These are phyloP conservation scores for Cephus rjabovi DNA, from an alignment of 2,888 invertebrate species.

Conservation along the genomic window DNA sequence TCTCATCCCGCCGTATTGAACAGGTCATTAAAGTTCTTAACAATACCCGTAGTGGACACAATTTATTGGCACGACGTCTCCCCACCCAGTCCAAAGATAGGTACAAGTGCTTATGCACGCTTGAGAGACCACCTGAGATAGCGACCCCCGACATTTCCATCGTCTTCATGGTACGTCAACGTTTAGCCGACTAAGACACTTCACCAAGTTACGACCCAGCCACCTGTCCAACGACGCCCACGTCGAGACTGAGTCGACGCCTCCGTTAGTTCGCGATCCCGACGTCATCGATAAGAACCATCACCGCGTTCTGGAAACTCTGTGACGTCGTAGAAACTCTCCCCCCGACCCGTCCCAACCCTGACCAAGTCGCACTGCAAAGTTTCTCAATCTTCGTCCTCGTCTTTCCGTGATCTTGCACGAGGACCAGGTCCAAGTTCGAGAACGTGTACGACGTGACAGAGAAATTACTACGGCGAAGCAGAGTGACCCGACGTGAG, in stretches of 20 bases:
- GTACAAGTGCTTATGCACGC: neutral
- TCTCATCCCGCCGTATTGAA: neutral
- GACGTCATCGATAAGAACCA: neutral
- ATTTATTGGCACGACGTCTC: neutral
- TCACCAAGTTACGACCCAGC: neutral
- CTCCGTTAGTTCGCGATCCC: neutral
- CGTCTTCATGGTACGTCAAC: neutral
- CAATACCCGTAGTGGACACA: neutral
- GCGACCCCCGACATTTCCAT: too few relatives aligned
- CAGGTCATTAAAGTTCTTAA: neutral
- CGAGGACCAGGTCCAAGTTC: neutral
- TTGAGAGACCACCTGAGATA: neutral
- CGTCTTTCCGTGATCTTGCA: neutral
- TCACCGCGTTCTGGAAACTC: neutral
- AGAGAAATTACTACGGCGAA: neutral
- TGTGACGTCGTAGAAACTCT: neutral
- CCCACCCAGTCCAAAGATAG: neutral
- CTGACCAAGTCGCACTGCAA: neutral
- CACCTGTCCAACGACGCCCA: neutral
- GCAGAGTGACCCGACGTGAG: neutral
- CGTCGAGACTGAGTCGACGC: neutral
- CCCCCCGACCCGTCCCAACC: neutral
- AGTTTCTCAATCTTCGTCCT: neutral
- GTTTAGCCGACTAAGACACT: neutral
- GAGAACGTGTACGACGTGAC: neutral